Conservation (phyloP, 2,113 vertebrate species). For the Candoia aspera region DNA sequence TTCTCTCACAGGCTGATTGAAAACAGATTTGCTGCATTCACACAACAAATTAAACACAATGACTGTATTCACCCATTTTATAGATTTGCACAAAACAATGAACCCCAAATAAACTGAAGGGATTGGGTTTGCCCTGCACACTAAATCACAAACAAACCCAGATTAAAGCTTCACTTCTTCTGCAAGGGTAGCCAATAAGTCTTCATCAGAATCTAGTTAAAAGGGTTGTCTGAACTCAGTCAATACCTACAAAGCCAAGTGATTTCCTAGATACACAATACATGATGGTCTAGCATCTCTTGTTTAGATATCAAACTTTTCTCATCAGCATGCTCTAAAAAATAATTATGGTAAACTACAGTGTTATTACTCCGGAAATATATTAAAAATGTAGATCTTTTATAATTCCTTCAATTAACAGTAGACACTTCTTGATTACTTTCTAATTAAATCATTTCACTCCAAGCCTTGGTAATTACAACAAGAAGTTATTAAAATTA, state of each 20-base stretch:
- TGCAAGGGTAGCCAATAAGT: too few species aligned
- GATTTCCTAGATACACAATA: constrained; percentile 40
- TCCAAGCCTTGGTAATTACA: constrained; percentile 86
- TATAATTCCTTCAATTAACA: constrained; percentile 88
- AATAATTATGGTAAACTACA: constrained; percentile 81
- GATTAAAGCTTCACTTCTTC: too few species aligned
- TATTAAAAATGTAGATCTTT: constrained; percentile 86
- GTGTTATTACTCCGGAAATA: constrained; percentile 81
- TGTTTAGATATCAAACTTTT: constrained; percentile 67
- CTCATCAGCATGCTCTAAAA: constrained; percentile 73
- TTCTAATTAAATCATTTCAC: constrained; percentile 89
- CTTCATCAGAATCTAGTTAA: background rate
- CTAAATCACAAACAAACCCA: too few species aligned
- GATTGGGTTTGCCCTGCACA: too few species aligned
- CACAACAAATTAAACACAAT: too few species aligned
- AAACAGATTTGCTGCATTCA: background rate
- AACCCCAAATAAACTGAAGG: too few species aligned
- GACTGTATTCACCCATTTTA: too few species aligned
- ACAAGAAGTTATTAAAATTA: constrained; percentile 88
- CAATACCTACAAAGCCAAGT: background rate
- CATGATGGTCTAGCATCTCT: constrained; percentile 52
- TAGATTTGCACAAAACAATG: too few species aligned
- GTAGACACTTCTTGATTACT: constrained; percentile 86
- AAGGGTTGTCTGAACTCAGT: background rate
- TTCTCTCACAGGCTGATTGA: too few species aligned